Evolutionary conservation across 1,140 invertebrate genomes (phyloP), one percentile per base, ranked within the genome.

Genomic region (Copidosoma floridanum): DNA sequence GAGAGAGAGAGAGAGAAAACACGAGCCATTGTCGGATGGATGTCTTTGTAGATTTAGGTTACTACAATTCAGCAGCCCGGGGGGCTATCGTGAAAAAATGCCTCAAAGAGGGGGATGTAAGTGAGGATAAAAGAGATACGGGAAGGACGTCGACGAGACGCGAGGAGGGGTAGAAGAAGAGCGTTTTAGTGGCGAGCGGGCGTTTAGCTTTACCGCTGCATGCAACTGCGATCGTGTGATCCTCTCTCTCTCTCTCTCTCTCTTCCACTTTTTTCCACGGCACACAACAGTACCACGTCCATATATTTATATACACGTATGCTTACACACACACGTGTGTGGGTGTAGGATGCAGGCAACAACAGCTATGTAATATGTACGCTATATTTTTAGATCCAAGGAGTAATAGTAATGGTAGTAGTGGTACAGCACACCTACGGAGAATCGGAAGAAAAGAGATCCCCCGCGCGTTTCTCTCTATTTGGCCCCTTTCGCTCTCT

Each of bases 121-220:
- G 37, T 27, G 46, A 18, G 56, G 46, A 57, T 57, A 41, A 57
- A 50, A 24, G 24, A n/a, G n/a, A 41, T 50, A 50, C 41, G 46
- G 46, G 18, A 50, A n/a, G n/a, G n/a, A n/a, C n/a, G n/a, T n/a
- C n/a, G n/a, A n/a, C n/a, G n/a, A n/a, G n/a, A n/a, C 37, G 18
- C 10, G 11, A 21, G n/a, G n/a, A n/a, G n/a, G n/a, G n/a, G n/a
- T n/a, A n/a, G n/a, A n/a, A n/a, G n/a, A n/a, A n/a, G 24, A 23
- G 11, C 38, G 48, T 43, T 58, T 52, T 56, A 37, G 40, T 23
- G 26, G 7, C n/a, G 37, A 11, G 16, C n/a, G n/a, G 23, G 12
- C 18, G 23, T 26, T 40, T 40, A 48, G 18, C 2, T 41, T 24
- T 41, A 27, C 37, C 14, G 40, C 40, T 41, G 40, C 40, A 18